Conservation (phyloP, 1,140 invertebrate genomes). For the Coenobita brevimanus region DNA sequence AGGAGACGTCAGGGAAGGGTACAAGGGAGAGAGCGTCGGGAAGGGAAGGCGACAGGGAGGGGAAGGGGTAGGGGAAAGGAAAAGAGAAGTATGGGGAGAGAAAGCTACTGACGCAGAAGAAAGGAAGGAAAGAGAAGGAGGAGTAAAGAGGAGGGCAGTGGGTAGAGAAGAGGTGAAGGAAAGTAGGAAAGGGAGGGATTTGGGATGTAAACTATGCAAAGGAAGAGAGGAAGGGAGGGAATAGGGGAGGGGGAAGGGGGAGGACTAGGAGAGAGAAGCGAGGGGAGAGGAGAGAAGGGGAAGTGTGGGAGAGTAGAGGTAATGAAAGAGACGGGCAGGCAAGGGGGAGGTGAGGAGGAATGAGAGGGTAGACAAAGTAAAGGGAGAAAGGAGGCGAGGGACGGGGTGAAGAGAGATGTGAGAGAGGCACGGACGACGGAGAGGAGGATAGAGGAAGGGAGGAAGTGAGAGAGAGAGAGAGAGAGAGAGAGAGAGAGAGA, state of each 20-base stretch:
- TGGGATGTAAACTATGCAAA: neutral
- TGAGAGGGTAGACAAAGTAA: neutral
- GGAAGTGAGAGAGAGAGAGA: constrained; percentile 10
- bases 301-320: neutral
- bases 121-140: too few relatives aligned
- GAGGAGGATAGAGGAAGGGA: neutral
- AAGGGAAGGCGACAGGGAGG: neutral
- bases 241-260: neutral
- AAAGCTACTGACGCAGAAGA: neutral
- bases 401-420: too few relatives aligned
- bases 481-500: constrained; percentile 26
- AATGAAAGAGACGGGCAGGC: neutral
- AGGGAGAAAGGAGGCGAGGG: too few relatives aligned
- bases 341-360: neutral
- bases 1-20: neutral
- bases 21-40: neutral
- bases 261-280: neutral
- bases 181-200: neutral
- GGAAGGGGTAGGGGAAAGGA: neutral
- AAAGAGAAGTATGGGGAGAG: neutral
- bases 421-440: neutral
- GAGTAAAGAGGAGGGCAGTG: neutral
- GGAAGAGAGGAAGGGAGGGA: neutral
- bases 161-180: neutral
- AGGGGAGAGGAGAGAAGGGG: neutral